Evolutionary conservation across 2,113 vertebrate genomes (phyloP), one percentile per base, ranked within the genome.

Genomic region (Mobula hypostoma): DNA sequence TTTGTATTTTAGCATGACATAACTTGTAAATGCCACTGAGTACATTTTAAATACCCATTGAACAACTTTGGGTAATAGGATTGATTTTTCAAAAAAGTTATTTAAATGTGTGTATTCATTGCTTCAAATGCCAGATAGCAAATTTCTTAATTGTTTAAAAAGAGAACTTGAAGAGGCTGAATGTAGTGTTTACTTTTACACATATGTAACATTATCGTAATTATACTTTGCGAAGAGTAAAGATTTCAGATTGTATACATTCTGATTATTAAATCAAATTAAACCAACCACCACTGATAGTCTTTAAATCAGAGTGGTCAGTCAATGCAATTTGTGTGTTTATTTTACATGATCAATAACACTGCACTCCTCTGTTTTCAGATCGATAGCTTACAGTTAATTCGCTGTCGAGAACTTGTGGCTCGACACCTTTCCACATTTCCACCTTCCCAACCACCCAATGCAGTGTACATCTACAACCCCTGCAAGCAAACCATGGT

Each of bases 391-490:
- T 97, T 98, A 0, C 97, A 98, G 97, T 96, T 99, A 96, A 98
- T 99, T 95, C 96, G 97, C 95, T 98, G 98, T 96, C 97, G 98
- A 96, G 99, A 99, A 97, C 97, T 98, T 0, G 98, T 97, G 96
- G 97, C 98, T 95, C 97, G 97, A 96, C 97, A 97, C 96, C 98
- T 99, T 96, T 99, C 98, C 96, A 96, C 97, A 94, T 96, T 95
- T 94, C 97, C 96, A 96, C 96, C 97, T 97, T 97, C 98, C 97
- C 97, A 97, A 96, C 98, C 96, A 97, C 98, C 97, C 94, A 99
- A 99, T 96, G 97, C 98, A 95, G 97, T 99, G 95, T 99, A 99
- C 97, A 98, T 99, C 98, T 99, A 98, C 98, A 98, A 96, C 95
- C 98, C 98, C 96, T 97, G 97, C 95, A 97, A 97, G 96, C 97